These are phyloP conservation scores for Takifugu ocellatus DNA, from an alignment of 2,797 vertebrate species.

Conservation along the genomic window DNA sequence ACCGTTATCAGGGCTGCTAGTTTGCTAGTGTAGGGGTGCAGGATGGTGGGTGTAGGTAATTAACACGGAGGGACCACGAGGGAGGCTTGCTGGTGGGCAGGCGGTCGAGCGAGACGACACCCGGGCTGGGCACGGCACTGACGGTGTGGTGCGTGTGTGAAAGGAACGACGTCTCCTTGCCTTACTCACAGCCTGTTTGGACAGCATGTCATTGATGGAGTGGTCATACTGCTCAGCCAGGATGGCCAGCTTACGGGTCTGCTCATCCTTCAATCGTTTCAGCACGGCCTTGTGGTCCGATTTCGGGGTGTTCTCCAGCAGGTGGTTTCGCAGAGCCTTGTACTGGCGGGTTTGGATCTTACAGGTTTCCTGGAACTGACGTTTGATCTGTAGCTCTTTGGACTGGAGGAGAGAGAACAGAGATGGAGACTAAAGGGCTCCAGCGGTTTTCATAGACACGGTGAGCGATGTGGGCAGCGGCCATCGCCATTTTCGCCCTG, in stretches of 20 bases:
- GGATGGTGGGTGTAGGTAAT: constrained; percentile 13
- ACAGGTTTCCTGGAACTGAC: constrained; percentile 95
- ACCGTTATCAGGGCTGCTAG: neutral
- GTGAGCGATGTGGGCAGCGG: too few species aligned
- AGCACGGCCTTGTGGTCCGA: constrained; percentile 91
- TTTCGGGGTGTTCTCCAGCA: constrained; percentile 91
- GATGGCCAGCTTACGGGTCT: constrained; percentile 92
- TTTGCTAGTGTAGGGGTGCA: neutral
- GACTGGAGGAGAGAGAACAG: constrained; percentile 75
- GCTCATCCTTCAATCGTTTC: constrained; percentile 91
- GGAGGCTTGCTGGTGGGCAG: constrained; percentile 17
- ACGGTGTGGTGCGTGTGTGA: constrained; percentile 58
- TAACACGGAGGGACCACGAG: constrained; percentile 20
- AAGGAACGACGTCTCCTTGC: constrained; percentile 50
- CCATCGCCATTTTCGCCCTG: neutral
- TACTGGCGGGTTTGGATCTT: constrained; percentile 95
- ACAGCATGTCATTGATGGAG: constrained; percentile 96
- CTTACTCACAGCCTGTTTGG: constrained; percentile 90
- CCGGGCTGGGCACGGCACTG: constrained; percentile 33
- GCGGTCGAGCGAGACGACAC: constrained; percentile 10
- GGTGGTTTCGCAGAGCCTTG: constrained; percentile 90
- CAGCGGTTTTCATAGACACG: constrained; percentile 1
- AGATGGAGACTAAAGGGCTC: constrained; percentile 51
- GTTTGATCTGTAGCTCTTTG: constrained; percentile 95
- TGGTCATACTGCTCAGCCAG: constrained; percentile 94